Base-by-base conservation (phyloP, 2,888 invertebrate species). In the Fragum whitleyi region DNA sequence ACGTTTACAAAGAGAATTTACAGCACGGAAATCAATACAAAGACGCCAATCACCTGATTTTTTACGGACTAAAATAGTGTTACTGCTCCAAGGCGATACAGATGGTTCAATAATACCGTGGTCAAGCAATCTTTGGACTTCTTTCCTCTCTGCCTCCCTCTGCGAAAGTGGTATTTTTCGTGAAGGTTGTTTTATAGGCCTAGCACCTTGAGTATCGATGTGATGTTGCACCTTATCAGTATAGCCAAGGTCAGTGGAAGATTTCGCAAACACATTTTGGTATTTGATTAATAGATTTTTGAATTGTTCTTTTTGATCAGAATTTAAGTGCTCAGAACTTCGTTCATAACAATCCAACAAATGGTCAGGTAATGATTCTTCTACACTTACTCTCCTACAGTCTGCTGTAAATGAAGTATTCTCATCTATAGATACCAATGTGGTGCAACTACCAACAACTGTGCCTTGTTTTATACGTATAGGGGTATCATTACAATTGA, bases 61-160 rank as follows among this genome's bases (percentile, higher is more conserved):
- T 36, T 79, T 83, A 5, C 75, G 42, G 0, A 83, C 79, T 23
- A 85, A 71, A 11, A 85, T 74, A 26, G 81, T 57, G 2, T 74
- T 57, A 57, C 55, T 74, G 21, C 72, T 39, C 77, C 81, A 85
- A 0, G 86, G 70, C 28, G 77, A 79, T 14, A 23, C 51, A 29
- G 74, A 70, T 11, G 79, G 74, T 32, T 70, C 53, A 39, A 79
- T 79, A 11, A 74, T 71, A 16, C 29, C 80, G 2, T 67, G 29
- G 29, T 72, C 69, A 6, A 82, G 42, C 65, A 82, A 72, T 29
- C 47, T 62, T 14, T 72, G 42, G 14, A 82, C 26, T 36, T 82
- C 73, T 61, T 74, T 61, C 32, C 74, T 67, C 47, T 72, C 68
- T 14, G 53, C 55, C 26, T 79, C 28, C 51, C 65, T 65, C 51